Base-by-base conservation (phyloP, 2,797 vertebrate species). In the Forpus xanthops region DNA sequence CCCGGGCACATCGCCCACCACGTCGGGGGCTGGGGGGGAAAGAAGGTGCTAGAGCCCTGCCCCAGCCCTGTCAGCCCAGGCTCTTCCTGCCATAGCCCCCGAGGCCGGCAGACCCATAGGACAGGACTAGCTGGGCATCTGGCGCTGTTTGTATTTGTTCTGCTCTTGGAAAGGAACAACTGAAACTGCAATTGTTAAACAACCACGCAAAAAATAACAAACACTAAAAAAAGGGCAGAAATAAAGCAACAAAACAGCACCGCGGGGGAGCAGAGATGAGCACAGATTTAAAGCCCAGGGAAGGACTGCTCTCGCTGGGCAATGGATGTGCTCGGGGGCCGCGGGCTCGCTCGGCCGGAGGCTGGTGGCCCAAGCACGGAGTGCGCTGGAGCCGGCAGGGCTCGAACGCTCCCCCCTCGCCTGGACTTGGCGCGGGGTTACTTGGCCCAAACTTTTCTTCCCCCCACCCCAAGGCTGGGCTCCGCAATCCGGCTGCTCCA, bases 361-460 rank as follows among this genome's bases (percentile, higher is more conserved):
- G 33, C 27, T 11, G 21, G 55, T 24, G 55, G 55, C 55, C 55
- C 55, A 35, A 35, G n/a, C 55, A 56, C n/a, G n/a, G 14, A 35
- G 21, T 8, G 21, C 16, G 55, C 3, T 35, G 55, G n/a, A 24
- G 55, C n/a, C n/a, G n/a, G n/a, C 85, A 91, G 80, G 73, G 21
- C 13, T 42, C 0, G 50, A 18, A 82, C 74, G 45, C 27, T 65
- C 21, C 47, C 94, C 52, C 87, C 50, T 88, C 37, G 61, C 50
- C 81, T 1, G 39, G 33, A 56, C 74, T 78, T 15, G 84, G 95
- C 62, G 23, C 83, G 31, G 4, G 85, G 66, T 19, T 23, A 92
- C 93, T 96, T 44, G n/a, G 13, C 76, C 37, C 58, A 71, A 95
- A 94, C 84, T 95, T 95, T 92, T 86, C 71, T 90, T 74, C 39